Base-by-base conservation (phyloP, 2,797 vertebrate species). In the Scleropages formosus region DNA sequence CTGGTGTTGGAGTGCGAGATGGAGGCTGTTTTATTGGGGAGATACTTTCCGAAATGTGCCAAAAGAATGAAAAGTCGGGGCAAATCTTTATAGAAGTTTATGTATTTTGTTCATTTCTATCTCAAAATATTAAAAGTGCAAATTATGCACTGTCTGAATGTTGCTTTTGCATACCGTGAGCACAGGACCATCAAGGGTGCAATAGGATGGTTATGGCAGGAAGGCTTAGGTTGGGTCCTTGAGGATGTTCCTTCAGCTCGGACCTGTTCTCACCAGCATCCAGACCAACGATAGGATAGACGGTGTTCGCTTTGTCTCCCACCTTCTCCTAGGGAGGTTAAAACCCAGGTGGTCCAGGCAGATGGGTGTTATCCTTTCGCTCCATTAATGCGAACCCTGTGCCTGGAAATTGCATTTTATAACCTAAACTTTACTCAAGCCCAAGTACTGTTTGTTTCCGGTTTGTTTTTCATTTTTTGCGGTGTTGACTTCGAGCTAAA, bases 201-300 rank as follows among this genome's bases (percentile, higher is more conserved):
- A 24, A 18, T 27, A n/a, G 49, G 24, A 24, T 56, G 20, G 46
- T 8, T 49, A 53, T 24, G 26, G 13, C 27, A 75, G 39, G 0
- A 22, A 31, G 58, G 6, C 26, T 49, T 53, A n/a, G n/a, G n/a
- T n/a, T n/a, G n/a, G n/a, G n/a, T n/a, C n/a, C n/a, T n/a, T 31
- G 75, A 49, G 74, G 47, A 51, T 58, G 64, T 79, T 68, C 53
- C 27, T 78, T 51, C 69, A 75, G 80, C 75, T 73, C 62, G 75
- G 74, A 80, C 79, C 83, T 60, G 70, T 78, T 74, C 80, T 79
- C 62, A 60, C 77, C 72, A 74, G 80, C 78, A 78, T 70, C 76
- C 83, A 73, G 86, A 78, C 84, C 87, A 88, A 85, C 86, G 84
- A 87, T 90, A 92, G 90, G 90, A 91, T 90, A 78, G 86, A 72